phyloP scores from a whole-genome alignment of 2,113 vertebrate species.

The Bos javanicus region DNA sequence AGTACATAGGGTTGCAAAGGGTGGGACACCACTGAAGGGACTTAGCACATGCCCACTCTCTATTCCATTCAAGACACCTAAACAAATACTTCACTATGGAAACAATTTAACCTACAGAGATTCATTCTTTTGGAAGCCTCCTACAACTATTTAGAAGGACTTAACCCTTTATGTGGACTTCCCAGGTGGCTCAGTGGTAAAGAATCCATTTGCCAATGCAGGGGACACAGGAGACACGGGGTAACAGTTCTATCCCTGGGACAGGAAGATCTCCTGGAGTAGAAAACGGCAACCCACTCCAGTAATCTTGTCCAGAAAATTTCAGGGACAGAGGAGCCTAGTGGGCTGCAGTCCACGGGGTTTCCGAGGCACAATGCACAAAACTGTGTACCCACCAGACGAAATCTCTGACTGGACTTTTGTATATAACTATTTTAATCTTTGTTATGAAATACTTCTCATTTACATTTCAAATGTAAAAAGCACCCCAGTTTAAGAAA shows the following conservation, averaged over 20 bases:
- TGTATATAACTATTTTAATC: not conserved
- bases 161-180: not conserved
- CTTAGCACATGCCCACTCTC: not conserved
- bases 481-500: not conserved
- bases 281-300: not conserved
- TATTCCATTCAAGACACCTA: not conserved
- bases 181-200: not conserved
- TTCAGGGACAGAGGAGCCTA: not conserved
- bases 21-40: not conserved
- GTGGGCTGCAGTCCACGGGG: not conserved
- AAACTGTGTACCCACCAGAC: not conserved
- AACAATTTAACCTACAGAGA: not conserved
- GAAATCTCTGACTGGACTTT: not conserved
- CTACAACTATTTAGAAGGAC: not conserved
- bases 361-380: not conserved
- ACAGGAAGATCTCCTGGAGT: not conserved
- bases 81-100: not conserved
- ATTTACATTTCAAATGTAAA: not conserved
- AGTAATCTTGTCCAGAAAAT: not conserved
- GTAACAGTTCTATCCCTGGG: not conserved
- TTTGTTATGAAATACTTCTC: not conserved
- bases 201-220: not conserved
- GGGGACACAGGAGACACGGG: not conserved
- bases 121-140: not conserved
- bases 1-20: not conserved